A percentile compares a stretch with the other conserved stretches of the same genome.
Evolutionary conservation across 2,797 vertebrate genomes (phyloP).

Genomic region (Sphenodon punctatus): DNA sequence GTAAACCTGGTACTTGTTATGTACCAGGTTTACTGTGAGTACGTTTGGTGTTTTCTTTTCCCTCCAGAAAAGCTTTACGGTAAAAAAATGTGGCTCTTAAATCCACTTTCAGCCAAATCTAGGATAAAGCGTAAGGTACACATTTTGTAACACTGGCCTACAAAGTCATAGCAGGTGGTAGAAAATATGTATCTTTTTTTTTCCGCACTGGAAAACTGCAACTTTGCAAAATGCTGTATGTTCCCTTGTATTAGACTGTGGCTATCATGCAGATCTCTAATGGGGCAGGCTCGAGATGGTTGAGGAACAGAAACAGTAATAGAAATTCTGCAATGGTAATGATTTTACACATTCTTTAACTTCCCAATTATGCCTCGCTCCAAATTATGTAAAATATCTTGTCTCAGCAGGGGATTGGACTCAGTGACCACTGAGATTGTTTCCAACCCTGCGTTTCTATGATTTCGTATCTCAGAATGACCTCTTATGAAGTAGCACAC

Average conservation of each 20-base stretch:
- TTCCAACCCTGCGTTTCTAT: too few relatives aligned
- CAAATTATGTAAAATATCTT: background rate
- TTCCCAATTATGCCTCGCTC: background rate
- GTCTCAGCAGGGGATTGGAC: too few relatives aligned
- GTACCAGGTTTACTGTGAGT: background rate
- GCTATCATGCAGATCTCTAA: background rate
- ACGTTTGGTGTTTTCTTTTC: background rate
- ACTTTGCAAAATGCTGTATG: background rate
- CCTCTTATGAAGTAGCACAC: background rate
- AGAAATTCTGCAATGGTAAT: background rate
- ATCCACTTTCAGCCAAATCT: conserved; percentile 1
- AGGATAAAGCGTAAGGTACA: background rate
- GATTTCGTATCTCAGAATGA: conserved; percentile 2
- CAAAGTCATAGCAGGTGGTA: background rate
- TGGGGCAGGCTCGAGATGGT: background rate
- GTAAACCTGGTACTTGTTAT: conserved; percentile 28
- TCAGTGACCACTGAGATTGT: too few relatives aligned
- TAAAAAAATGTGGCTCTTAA: conserved; percentile 18
- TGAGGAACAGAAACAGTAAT: background rate
- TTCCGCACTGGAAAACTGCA: background rate
- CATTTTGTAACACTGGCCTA: background rate
- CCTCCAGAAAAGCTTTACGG: conserved; percentile 1
- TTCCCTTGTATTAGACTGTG: background rate
- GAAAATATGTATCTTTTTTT: background rate
- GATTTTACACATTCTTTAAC: conserved; percentile 24